Evolutionary conservation across 1,140 invertebrate genomes (phyloP).

Genomic region (Apis florea): DNA sequence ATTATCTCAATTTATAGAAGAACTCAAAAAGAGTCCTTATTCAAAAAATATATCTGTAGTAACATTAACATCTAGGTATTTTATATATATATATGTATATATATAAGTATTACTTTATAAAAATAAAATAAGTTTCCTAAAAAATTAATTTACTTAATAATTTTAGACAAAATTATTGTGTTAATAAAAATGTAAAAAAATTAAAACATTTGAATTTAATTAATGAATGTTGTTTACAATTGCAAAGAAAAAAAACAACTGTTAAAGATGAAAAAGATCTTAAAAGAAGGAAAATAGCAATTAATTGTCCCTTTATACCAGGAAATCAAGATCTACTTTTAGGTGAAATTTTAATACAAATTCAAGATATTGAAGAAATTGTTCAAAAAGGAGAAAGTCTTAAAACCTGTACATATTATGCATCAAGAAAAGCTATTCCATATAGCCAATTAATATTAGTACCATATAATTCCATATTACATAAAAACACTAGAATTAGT

Average conservation of each 20-base stretch:
- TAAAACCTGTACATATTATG: conserved; percentile 95
- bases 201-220: conserved; percentile 91
- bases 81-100: background rate
- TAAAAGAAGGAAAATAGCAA: conserved; percentile 83
- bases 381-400: conserved; percentile 85
- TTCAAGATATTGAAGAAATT: conserved; percentile 95
- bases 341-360: conserved; percentile 85
- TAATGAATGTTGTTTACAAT: conserved; percentile 96
- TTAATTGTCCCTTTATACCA: conserved; percentile 86
- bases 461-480: conserved; percentile 94
- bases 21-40: conserved; percentile 93
- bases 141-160: conserved; percentile 26
- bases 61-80: conserved; percentile 90
- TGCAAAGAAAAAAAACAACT: conserved; percentile 87
- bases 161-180: conserved; percentile 92
- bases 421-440: conserved; percentile 88
- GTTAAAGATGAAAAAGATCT: conserved; percentile 83
- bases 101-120: background rate
- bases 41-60: conserved; percentile 87
- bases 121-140: conserved; percentile 32
- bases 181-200: conserved; percentile 90
- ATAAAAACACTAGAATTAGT: conserved; percentile 87
- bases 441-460: conserved; percentile 91
- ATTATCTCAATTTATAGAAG: conserved; percentile 94
- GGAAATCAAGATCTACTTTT: conserved; percentile 83